Percentiles rank a stretch among this genome's conserved stretches.
phyloP scores from a whole-genome alignment of 2,888 invertebrate species.

The Acrocyrtus sp. region DNA sequence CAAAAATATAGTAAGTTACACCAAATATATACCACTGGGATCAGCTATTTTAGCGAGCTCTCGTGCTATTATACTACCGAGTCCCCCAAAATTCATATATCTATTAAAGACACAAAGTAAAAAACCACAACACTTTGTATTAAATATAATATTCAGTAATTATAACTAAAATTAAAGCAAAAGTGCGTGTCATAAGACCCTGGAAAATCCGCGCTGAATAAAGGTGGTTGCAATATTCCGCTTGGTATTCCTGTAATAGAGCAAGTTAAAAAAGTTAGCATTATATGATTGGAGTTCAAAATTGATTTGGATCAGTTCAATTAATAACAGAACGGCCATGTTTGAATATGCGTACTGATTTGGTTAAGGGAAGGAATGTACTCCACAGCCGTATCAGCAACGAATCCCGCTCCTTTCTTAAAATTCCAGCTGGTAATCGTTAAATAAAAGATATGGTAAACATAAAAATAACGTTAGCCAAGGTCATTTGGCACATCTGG shows the following conservation, averaged over 20 bases:
- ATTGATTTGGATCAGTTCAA: no score
- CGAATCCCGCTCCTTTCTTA: conserved; percentile 12
- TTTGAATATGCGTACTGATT: conserved; percentile 18
- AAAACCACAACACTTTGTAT: background rate
- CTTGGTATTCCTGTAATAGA: conserved; percentile 27
- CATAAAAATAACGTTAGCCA: no score
- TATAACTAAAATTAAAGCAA: background rate
- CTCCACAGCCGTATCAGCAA: conserved; percentile 21
- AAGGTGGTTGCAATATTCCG: conserved; percentile 16
- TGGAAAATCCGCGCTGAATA: conserved; percentile 24
- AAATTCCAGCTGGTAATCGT: conserved; percentile 30
- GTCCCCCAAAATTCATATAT: conserved; percentile 39
- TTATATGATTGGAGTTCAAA: no score
- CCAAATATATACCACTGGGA: conserved; percentile 12
- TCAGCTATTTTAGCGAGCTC: conserved; percentile 24
- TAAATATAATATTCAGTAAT: background rate
- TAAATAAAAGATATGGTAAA: no score
- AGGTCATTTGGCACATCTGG: no score
- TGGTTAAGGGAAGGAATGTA: conserved; percentile 30
- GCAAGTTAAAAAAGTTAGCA: no score
- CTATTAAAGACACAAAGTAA: no score
- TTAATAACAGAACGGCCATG: no score
- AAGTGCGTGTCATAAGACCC: conserved; percentile 12
- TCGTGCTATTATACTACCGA: conserved; percentile 34
- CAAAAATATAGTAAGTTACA: no score